Percentiles rank a stretch among this genome's conserved stretches.
These are phyloP conservation scores for Macrotis lagotis DNA, from an alignment of 2,113 vertebrate genomes.

Conservation along the genomic window DNA sequence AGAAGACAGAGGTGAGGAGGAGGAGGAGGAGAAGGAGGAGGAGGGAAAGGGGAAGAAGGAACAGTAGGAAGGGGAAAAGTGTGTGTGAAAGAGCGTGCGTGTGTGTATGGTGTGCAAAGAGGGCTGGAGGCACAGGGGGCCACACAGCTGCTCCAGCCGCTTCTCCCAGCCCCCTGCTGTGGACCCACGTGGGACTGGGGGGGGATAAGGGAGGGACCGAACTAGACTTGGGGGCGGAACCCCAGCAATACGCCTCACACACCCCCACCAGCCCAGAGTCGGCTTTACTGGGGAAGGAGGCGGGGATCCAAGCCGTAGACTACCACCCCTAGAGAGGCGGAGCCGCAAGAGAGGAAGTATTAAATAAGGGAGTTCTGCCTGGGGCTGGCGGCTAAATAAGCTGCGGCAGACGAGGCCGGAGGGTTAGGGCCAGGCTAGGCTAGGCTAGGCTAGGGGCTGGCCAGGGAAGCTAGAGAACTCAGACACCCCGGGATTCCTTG, in stretches of 20 bases:
- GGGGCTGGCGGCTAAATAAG: background rate
- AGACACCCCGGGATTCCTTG: background rate
- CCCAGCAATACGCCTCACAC: conserved; percentile 2
- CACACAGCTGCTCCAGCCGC: background rate
- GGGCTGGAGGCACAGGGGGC: conserved; percentile 59
- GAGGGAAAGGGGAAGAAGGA: background rate
- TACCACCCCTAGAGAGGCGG: background rate
- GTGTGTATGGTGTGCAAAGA: background rate
- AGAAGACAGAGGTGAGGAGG: background rate
- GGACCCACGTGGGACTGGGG: conserved; percentile 70
- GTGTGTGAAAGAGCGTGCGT: background rate
- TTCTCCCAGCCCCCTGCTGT: conserved; percentile 56
- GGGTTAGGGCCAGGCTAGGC: background rate
- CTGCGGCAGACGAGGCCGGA: background rate
- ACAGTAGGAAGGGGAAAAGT: background rate
- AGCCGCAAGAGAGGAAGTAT: background rate
- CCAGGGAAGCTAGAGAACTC: background rate
- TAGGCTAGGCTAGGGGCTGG: background rate
- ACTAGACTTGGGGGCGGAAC: background rate
- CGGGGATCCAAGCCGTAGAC: background rate
- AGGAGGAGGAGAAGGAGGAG: background rate
- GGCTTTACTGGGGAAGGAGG: conserved; percentile 6
- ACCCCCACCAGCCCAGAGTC: background rate
- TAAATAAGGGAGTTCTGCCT: conserved; percentile 45
- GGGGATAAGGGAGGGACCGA: rapidly evolving